Conservation (phyloP, 1,140 invertebrate genomes). For the Drosophila repletoides region DNA sequence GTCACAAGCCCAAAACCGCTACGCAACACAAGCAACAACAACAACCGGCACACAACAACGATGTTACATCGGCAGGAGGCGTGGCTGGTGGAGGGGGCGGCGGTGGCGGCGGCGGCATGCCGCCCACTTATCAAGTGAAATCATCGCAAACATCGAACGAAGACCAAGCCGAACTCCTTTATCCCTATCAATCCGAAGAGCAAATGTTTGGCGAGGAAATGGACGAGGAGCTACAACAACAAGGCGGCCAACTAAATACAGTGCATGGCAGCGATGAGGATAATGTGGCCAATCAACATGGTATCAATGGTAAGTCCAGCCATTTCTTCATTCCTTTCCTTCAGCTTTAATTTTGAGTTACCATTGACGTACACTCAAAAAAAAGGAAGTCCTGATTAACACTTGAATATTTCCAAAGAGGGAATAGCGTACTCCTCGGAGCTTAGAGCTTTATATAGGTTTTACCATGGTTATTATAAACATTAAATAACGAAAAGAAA, state of each 20-base stretch:
- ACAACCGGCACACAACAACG: slow-evolving; percentile 57
- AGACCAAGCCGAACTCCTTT: slow-evolving; percentile 70
- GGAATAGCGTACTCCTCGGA: too few relatives aligned
- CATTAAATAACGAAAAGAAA: too few relatives aligned
- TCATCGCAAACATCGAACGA: slow-evolving; percentile 74
- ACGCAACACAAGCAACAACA: slow-evolving; percentile 65
- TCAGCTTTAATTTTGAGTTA: neutral
- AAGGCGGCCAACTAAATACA: slow-evolving; percentile 36
- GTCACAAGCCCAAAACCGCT: slow-evolving; percentile 71
- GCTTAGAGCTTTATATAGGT: too few relatives aligned
- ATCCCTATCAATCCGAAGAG: slow-evolving; percentile 64
- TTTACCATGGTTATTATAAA: too few relatives aligned
- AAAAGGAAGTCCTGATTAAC: too few relatives aligned
- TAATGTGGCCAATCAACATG: slow-evolving; percentile 64
- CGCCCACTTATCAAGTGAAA: slow-evolving; percentile 65
- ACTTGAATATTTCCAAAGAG: too few relatives aligned
- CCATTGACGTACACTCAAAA: too few relatives aligned
- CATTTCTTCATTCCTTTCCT: neutral
- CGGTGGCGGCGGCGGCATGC: too few relatives aligned
- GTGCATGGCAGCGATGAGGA: slow-evolving; percentile 46
- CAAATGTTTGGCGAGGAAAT: slow-evolving; percentile 71
- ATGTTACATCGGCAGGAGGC: slow-evolving; percentile 38
- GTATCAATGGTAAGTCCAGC: slow-evolving; percentile 70
- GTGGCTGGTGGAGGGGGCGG: slow-evolving; percentile 37
- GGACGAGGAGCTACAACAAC: slow-evolving; percentile 41